A percentile compares a stretch with the other conserved stretches of the same genome.
phyloP scores from a whole-genome alignment of 2,113 vertebrate genomes.

The Perca schrenkii region DNA sequence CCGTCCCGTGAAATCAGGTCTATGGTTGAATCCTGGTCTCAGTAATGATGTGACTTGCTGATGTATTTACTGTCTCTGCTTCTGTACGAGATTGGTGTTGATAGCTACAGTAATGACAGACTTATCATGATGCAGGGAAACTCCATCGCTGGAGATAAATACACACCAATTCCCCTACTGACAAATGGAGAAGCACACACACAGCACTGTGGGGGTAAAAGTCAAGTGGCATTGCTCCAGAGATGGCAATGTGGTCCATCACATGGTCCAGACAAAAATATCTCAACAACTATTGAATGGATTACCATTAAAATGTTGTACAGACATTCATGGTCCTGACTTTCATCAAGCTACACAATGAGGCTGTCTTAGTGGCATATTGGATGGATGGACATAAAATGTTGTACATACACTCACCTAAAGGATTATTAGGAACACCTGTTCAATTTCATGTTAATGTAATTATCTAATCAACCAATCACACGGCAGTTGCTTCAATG shows the following conservation, averaged over 20 bases:
- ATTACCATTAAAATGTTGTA: neutral
- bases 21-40: conserved; percentile 43
- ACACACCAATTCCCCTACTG: conserved; percentile 14
- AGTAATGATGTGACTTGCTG: conserved; percentile 51
- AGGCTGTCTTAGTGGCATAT: too few relatives aligned
- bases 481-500: too few relatives aligned
- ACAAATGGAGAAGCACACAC: conserved; percentile 8
- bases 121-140: conserved; percentile 29
- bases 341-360: neutral
- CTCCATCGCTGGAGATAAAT: conserved; percentile 22
- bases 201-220: neutral
- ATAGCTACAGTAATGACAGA: conserved; percentile 25
- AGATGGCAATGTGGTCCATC: neutral
- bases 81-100: conserved; percentile 1
- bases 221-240: neutral
- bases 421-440: too few relatives aligned
- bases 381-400: too few relatives aligned
- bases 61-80: conserved; percentile 42
- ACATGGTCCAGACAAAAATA: neutral
- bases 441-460: too few relatives aligned
- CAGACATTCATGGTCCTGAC: neutral
- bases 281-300: neutral
- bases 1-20: conserved; percentile 33
- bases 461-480: too few relatives aligned
- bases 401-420: too few relatives aligned